These are phyloP conservation scores for Nannobrachium achirus DNA, from an alignment of 2,113 vertebrate genomes.

Conservation along the genomic window DNA sequence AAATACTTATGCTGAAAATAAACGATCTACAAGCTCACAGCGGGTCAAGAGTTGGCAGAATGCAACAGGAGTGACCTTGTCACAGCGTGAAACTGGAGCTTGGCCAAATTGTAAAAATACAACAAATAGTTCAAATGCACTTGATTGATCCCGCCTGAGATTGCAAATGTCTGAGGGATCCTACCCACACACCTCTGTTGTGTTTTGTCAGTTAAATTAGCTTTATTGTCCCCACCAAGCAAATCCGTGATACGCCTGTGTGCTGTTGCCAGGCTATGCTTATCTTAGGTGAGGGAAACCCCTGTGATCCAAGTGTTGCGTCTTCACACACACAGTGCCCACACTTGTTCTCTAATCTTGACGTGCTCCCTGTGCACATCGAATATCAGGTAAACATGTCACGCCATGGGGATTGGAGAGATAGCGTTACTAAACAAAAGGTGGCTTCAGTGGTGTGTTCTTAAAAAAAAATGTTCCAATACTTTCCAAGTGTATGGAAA, in stretches of 20 bases:
- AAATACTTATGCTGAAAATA: too few relatives aligned
- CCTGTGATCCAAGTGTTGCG: conserved; percentile 5
- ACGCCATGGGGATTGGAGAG: conserved; percentile 56
- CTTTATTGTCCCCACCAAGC: not conserved
- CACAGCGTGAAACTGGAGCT: too few relatives aligned
- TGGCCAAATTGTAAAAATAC: too few relatives aligned
- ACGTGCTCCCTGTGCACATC: conserved; percentile 34
- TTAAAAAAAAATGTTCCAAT: conserved; percentile 64
- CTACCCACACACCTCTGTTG: too few relatives aligned
- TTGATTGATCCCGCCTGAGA: not conserved
- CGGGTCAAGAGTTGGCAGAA: too few relatives aligned
- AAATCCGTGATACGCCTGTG: not conserved
- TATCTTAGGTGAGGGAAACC: not conserved
- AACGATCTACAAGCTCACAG: too few relatives aligned
- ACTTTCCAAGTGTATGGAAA: conserved; percentile 31
- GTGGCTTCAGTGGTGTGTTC: conserved; percentile 47
- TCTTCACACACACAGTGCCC: conserved; percentile 19
- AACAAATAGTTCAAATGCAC: not conserved
- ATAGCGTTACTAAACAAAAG: conserved; percentile 55
- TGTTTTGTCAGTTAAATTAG: not conserved
- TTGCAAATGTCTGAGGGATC: not conserved
- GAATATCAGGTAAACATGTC: conserved; percentile 40
- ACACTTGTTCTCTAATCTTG: conserved; percentile 41
- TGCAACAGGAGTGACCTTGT: too few relatives aligned
- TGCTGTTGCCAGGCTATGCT: not conserved